Percentiles rank a stretch among this genome's conserved stretches.
These are phyloP conservation scores for Pseudoatta argentina DNA, from an alignment of 1,140 invertebrate species.

Conservation along the genomic window DNA sequence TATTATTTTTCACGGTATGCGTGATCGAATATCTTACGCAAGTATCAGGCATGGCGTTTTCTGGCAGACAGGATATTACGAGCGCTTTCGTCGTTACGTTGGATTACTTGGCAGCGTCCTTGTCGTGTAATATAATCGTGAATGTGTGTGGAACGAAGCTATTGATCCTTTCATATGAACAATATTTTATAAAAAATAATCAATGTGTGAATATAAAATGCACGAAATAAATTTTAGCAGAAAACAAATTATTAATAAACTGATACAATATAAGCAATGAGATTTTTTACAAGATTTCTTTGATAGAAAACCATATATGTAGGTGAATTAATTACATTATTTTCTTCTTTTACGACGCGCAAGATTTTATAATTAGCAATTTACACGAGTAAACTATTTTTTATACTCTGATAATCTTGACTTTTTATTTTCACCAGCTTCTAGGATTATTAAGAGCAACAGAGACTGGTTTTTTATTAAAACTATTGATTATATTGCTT, in stretches of 20 bases:
- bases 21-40: slow-evolving; percentile 32
- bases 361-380: slow-evolving; percentile 27
- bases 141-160: slow-evolving; percentile 3
- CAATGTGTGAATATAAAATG: not conserved
- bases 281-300: not conserved
- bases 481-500: slow-evolving; percentile 4
- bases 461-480: not conserved
- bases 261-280: not conserved
- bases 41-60: slow-evolving; percentile 29
- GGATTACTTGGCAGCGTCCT: slow-evolving; percentile 41
- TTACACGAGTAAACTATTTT: not conserved
- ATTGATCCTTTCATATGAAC: slow-evolving; percentile 26
- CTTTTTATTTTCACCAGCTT: slow-evolving; percentile 19
- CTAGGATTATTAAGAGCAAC: not conserved
- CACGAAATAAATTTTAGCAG: not conserved
- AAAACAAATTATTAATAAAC: not conserved
- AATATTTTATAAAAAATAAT: slow-evolving; percentile 19
- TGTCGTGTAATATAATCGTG: slow-evolving; percentile 30
- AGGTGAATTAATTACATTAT: not conserved
- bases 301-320: not conserved
- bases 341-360: not conserved
- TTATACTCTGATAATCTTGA: not conserved
- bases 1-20: slow-evolving; percentile 8
- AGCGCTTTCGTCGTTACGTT: slow-evolving; percentile 20
- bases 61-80: slow-evolving; percentile 26